phyloP scores from a whole-genome alignment of 1,140 invertebrate genomes.

The Sinella curviseta region DNA sequence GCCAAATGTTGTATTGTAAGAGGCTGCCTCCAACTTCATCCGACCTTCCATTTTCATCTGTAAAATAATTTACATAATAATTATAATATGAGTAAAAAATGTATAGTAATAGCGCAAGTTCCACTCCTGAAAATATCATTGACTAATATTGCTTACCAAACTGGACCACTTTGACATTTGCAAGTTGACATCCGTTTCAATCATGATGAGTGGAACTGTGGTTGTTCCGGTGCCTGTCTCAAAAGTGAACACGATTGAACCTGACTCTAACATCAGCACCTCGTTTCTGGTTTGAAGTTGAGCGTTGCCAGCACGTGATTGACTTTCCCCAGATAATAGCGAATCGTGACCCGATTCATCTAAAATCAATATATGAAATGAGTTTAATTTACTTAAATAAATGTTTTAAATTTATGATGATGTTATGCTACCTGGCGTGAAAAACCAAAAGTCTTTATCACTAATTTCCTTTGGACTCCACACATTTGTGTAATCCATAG shows the following conservation, averaged over 20 bases:
- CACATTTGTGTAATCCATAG: slow-evolving; percentile 65
- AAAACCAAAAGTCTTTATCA: slow-evolving; percentile 75
- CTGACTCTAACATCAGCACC: slow-evolving; percentile 43
- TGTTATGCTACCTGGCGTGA: slow-evolving; percentile 68
- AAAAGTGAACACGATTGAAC: slow-evolving; percentile 75
- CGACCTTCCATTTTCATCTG: slow-evolving; percentile 70
- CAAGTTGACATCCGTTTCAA: slow-evolving; percentile 65
- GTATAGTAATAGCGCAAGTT: not conserved
- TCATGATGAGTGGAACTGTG: slow-evolving; percentile 82
- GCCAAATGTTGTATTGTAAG: slow-evolving; percentile 76
- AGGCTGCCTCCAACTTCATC: slow-evolving; percentile 79
- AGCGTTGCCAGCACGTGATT: slow-evolving; percentile 18
- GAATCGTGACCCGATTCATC: slow-evolving; percentile 64
- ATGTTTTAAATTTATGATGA: no score
- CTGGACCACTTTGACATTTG: no score
- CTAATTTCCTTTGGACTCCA: slow-evolving; percentile 71
- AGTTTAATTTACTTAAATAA: no score
- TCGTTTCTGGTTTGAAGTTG: slow-evolving; percentile 31
- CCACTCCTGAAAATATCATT: no score
- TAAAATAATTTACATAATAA: slow-evolving; percentile 41
- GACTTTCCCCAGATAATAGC: slow-evolving; percentile 51
- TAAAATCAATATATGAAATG: no score
- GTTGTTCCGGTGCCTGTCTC: slow-evolving; percentile 85
- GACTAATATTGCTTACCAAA: not conserved
- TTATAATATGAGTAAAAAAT: not conserved